These are phyloP conservation scores for Sebastes nivosus DNA, from an alignment of 2,797 vertebrate species.

Conservation along the genomic window DNA sequence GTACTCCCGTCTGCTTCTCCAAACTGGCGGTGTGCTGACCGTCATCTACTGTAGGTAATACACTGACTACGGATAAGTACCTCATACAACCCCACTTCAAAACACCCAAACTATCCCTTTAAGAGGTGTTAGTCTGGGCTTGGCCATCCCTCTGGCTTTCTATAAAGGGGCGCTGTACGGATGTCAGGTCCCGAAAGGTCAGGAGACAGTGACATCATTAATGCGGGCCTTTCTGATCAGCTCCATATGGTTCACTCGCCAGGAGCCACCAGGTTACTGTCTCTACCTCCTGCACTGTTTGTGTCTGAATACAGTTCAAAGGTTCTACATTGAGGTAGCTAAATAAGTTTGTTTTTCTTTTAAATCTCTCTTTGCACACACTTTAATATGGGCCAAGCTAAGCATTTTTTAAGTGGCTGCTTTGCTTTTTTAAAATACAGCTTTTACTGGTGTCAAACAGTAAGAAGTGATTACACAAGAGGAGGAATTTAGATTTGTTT, in stretches of 20 bases:
- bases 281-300: conserved; percentile 7
- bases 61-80: neutral
- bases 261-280: conserved; percentile 9
- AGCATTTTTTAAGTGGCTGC: neutral
- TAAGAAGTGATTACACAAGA: conserved; percentile 57
- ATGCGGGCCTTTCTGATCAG: conserved; percentile 71
- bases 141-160: conserved; percentile 56
- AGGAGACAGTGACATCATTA: conserved; percentile 79
- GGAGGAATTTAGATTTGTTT: conserved; percentile 19
- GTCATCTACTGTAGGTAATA: neutral
- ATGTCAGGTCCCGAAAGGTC: conserved; percentile 68
- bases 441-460: neutral
- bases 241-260: conserved; percentile 67
- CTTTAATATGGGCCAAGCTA: neutral
- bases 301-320: neutral
- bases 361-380: neutral
- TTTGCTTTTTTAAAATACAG: neutral
- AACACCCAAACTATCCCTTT: neutral
- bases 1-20: neutral
- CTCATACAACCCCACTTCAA: neutral
- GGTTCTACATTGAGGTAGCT: neutral
- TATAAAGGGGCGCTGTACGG: conserved; percentile 63
- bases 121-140: conserved; percentile 22
- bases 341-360: neutral
- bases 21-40: no score